Evolutionary conservation across 2,888 invertebrate genomes (phyloP), one percentile per base, ranked within the genome.

Genomic region (Micoletzkya japonica): DNA sequence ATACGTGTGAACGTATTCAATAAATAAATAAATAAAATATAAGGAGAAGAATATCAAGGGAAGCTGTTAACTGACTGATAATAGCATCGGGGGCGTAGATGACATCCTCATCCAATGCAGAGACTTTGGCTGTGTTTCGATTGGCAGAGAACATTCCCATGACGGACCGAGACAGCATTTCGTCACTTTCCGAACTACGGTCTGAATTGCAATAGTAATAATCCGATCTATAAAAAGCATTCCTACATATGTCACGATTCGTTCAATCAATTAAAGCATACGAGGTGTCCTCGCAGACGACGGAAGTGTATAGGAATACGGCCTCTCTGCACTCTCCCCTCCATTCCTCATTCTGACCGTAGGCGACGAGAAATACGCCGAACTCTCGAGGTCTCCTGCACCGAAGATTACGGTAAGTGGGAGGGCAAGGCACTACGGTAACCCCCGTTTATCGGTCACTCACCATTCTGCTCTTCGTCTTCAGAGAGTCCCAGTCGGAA

Each of bases 81-180:
- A 68, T 44, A 49, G 57, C 57, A 49, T 68, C 68, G 32, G 68
- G 68, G 3, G 68, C 68, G 36, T 58, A 68, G 28, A 68, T 68
- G 34, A 68, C 58, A 58, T 68, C 68, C 28, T 49, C 34, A 49
- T 68, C 58, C 24, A 68, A 49, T 4, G 58, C 49, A 14, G 57
- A n/a, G 20, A 24, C 14, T 14, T 44, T 58, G 6, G 67, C 39
- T 4, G 54, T 57, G 2, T 30, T 32, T 30, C 28, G 37, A 32
- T 68, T 57, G 24, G 68, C 57, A 44, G 68, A 68, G 30, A 57
- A 68, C 68, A 68, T 68, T 57, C 57, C 57, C 3, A 68, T n/a
- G 10, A 68, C 68, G 3, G 68, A 68, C 24, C 68, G 57, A 68
- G 32, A 44, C 68, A 68, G 52, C 24, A 49, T 44, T 49, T 68